Conservation (phyloP, 2,888 invertebrate species). For the Mesorhabditis belari region DNA sequence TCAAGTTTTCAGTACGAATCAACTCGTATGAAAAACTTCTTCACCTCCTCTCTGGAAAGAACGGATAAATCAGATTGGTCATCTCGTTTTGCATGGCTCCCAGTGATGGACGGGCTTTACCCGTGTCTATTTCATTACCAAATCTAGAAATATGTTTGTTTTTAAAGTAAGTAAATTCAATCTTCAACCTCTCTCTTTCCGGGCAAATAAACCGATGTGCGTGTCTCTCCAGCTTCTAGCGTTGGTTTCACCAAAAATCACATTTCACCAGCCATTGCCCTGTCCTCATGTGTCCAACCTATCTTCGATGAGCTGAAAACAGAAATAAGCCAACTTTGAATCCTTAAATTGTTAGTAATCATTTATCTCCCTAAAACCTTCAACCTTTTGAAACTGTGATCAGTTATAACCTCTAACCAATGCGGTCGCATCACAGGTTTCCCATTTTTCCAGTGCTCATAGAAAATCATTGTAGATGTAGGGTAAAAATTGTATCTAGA, state of each 20-base stretch:
- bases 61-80: conserved; percentile 30
- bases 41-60: conserved; percentile 73
- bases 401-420: conserved; percentile 69
- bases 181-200: conserved; percentile 58
- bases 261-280: conserved; percentile 62
- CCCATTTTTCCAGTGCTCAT: conserved; percentile 75
- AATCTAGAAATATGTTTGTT: conserved; percentile 26
- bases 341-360: too few relatives aligned
- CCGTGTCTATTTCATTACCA: conserved; percentile 43
- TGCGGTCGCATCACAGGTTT: conserved; percentile 81
- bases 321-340: too few relatives aligned
- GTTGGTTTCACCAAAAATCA: conserved; percentile 77
- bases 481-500: not conserved
- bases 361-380: too few relatives aligned
- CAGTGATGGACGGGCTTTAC: conserved; percentile 35
- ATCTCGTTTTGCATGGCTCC: conserved; percentile 41
- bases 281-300: conserved; percentile 71
- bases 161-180: too few relatives aligned
- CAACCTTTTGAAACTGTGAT: too few relatives aligned
- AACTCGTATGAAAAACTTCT: too few relatives aligned
- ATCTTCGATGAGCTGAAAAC: conserved; percentile 51
- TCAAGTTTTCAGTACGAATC: too few relatives aligned
- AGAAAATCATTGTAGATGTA: conserved; percentile 73
- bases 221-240: conserved; percentile 68
- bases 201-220: conserved; percentile 79